Base-by-base conservation (phyloP, 2,797 vertebrate species). In the Trematomus bernacchii region DNA sequence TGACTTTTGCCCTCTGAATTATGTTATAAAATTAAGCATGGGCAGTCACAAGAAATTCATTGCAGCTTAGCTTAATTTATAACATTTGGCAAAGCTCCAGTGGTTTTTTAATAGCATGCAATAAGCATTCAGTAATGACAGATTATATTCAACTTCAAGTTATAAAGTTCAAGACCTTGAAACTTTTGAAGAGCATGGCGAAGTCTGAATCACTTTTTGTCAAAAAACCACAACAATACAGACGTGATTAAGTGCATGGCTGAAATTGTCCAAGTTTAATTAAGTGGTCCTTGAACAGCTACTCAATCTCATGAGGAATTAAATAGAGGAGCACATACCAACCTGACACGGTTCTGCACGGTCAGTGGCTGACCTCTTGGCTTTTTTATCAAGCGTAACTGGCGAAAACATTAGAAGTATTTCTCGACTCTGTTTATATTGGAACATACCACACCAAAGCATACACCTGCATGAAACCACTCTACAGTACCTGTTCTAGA, bases 321-420 rank as follows among this genome's bases (percentile, higher is more conserved):
- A 68, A 85, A 87, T 40, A 65, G 54, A 71, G 51, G 43, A 85
- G 76, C 50, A 69, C 81, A 87, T 88, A 78, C 83, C 84, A 89
- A 71, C 85, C 87, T 74, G 86, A 88, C 74, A 83, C 64, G 73
- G 30, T 55, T 77, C 44, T 64, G 58, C 43, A 60, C 51, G 80
- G 71, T 86, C 78, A 89, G 6, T 44, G 52, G 3, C 27, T 67
- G 82, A 82, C 71, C 79, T 42, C 52, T 76, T 80, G 53, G 57
- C 63, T 75, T 59, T 72, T 77, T 79, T 80, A 63, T 69, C 72
- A 55, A 69, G 33, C 15, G 23, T 46, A 60, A 75, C 44, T 74
- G 55, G 48, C 37, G 72, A 6, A 12, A 73, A 68, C 10, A 73
- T 51, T 50, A 21, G 10, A 76, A 51, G 58, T 60, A 80, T 82